These are phyloP conservation scores for Thera britannica DNA, from an alignment of 2,888 invertebrate genomes.

Conservation along the genomic window DNA sequence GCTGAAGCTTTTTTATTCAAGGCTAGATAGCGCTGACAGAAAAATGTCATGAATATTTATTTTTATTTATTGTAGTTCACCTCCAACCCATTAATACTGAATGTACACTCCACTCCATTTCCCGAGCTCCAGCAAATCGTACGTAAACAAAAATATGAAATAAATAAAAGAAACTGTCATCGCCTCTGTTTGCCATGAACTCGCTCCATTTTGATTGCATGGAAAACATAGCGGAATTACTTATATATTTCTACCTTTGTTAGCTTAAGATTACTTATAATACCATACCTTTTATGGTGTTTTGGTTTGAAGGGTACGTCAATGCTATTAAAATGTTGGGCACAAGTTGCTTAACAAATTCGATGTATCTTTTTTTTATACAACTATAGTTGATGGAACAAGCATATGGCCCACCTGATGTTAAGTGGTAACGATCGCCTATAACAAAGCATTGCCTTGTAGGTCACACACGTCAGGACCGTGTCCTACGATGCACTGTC, in stretches of 20 bases:
- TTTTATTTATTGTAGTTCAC: slow-evolving; percentile 1
- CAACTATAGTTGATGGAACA: too few relatives aligned
- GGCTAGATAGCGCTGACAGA: background rate
- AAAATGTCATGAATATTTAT: background rate
- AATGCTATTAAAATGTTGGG: too few relatives aligned
- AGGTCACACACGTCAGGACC: too few relatives aligned
- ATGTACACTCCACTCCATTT: slow-evolving; percentile 29
- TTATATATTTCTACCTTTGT: background rate
- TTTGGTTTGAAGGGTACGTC: too few relatives aligned
- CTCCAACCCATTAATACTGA: slow-evolving; percentile 22
- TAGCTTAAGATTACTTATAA: background rate
- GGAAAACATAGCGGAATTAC: slow-evolving; percentile 13
- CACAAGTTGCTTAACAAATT: too few relatives aligned
- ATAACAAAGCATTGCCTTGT: too few relatives aligned
- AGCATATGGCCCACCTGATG: too few relatives aligned
- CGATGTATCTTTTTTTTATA: too few relatives aligned
- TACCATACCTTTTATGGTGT: too few relatives aligned
- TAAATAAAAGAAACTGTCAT: slow-evolving; percentile 24
- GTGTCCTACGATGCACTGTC: too few relatives aligned
- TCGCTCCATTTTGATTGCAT: slow-evolving; percentile 28
- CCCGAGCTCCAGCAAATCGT: slow-evolving; percentile 14
- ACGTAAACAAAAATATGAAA: slow-evolving; percentile 31
- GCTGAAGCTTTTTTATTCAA: too few relatives aligned
- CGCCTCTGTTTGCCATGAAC: slow-evolving; percentile 29
- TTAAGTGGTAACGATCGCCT: too few relatives aligned